phyloP scores from a whole-genome alignment of 2,113 vertebrate genomes.

The Centropus unirufus region DNA sequence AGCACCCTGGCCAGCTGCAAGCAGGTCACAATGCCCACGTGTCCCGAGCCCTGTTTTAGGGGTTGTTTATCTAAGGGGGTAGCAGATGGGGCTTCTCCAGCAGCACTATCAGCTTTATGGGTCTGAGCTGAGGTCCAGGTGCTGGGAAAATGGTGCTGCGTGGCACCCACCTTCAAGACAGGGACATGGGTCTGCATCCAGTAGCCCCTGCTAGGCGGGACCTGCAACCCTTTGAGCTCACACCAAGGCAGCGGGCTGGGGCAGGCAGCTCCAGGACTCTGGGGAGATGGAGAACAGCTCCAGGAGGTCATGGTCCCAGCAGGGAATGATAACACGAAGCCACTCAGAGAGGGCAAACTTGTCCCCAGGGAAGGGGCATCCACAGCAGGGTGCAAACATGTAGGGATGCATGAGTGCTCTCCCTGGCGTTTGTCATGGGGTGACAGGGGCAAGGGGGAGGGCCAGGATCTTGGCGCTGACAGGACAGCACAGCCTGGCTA shows the following conservation, averaged over 20 bases:
- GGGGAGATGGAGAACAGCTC: background rate
- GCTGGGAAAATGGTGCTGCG: background rate
- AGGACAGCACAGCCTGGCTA: background rate
- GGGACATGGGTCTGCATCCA: background rate
- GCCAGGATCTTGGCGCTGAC: background rate
- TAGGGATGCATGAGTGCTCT: background rate
- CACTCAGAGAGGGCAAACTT: background rate
- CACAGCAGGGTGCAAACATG: accelerated
- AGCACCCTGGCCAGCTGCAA: background rate
- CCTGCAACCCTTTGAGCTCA: background rate
- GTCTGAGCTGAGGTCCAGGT: background rate
- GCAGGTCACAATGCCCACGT: background rate
- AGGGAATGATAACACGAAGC: background rate
- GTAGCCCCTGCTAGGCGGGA: background rate
- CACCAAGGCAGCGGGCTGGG: background rate
- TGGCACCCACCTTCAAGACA: background rate
- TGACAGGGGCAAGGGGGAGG: background rate
- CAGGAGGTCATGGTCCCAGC: background rate
- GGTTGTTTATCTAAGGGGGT: background rate
- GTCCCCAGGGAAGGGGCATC: background rate
- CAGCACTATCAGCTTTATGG: background rate
- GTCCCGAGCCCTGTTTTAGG: background rate
- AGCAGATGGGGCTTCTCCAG: background rate
- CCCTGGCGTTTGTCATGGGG: background rate
- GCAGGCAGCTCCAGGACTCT: background rate